A percentile compares a stretch with the other conserved stretches of the same genome.
Conservation (phyloP, 2,888 invertebrate species). For the Odontothrips loti region DNA sequence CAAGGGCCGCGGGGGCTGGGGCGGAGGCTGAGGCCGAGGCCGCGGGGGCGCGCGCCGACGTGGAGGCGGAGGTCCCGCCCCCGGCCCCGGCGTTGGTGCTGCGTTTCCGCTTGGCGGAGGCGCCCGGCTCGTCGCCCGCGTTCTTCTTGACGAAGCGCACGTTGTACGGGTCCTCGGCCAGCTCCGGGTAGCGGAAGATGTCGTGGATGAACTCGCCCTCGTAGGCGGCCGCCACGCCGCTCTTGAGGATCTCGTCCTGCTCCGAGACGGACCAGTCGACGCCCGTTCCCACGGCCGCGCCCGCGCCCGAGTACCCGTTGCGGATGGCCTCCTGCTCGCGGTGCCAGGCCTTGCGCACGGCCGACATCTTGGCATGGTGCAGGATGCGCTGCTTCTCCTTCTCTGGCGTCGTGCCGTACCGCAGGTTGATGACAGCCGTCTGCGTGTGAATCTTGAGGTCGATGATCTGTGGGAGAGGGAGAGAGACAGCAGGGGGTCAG, state of each 20-base stretch:
- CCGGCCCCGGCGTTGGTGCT: not conserved
- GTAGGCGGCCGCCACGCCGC: slow-evolving; percentile 77
- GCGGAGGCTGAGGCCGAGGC: too few species aligned
- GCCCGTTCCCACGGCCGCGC: slow-evolving; percentile 44
- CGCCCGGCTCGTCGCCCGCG: slow-evolving; percentile 17
- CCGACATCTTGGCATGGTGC: slow-evolving; percentile 83
- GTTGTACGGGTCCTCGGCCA: slow-evolving; percentile 94
- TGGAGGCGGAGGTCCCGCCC: not conserved
- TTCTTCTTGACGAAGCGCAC: slow-evolving; percentile 82
- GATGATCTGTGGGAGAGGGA: slow-evolving; percentile 45
- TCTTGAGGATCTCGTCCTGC: slow-evolving; percentile 80
- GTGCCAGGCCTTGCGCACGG: slow-evolving; percentile 89
- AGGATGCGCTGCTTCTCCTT: slow-evolving; percentile 83
- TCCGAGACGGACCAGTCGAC: slow-evolving; percentile 82
- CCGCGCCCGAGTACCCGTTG: slow-evolving; percentile 67
- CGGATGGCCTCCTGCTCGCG: slow-evolving; percentile 81
- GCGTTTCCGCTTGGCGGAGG: slow-evolving; percentile 20
- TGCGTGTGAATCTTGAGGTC: slow-evolving; percentile 88
- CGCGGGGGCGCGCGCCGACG: not conserved
- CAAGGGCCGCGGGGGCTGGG: not conserved
- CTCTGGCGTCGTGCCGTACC: slow-evolving; percentile 90
- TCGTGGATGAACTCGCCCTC: slow-evolving; percentile 90
- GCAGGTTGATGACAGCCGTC: slow-evolving; percentile 84
- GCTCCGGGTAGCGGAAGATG: slow-evolving; percentile 81
- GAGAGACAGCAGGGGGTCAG: slow-evolving; percentile 56